These are phyloP conservation scores for Luperina testacea DNA, from an alignment of 2,888 invertebrate genomes.

Conservation along the genomic window DNA sequence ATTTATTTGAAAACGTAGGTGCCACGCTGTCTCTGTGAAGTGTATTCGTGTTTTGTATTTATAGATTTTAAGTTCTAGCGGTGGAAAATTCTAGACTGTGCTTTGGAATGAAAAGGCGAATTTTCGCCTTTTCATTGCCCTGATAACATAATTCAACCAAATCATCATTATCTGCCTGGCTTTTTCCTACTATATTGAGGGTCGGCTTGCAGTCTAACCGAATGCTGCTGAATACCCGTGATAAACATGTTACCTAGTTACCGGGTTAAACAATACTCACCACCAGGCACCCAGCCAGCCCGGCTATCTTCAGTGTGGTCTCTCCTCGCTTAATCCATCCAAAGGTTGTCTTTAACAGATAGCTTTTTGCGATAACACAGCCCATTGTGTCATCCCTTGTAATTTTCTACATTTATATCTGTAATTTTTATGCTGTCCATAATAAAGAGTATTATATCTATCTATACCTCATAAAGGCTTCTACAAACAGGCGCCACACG, in stretches of 20 bases:
- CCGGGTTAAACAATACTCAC: background rate
- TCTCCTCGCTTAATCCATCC: background rate
- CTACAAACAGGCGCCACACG: too few species aligned
- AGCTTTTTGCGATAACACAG: too few species aligned
- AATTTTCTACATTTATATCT: too few species aligned
- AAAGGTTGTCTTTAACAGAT: background rate
- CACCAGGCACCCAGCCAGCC: background rate
- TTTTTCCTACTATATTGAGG: background rate
- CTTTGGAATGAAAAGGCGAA: background rate
- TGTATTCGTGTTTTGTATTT: constrained; percentile 9
- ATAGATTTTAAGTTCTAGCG: background rate
- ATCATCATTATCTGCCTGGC: background rate
- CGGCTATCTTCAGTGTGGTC: background rate
- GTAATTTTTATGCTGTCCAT: background rate
- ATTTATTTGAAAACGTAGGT: constrained; percentile 53
- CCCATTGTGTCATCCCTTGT: background rate
- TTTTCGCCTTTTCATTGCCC: too few species aligned
- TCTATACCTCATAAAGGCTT: background rate
- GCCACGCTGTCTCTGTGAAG: constrained; percentile 45
- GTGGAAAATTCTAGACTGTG: constrained; percentile 2
- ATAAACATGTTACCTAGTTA: background rate
- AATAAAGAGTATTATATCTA: background rate
- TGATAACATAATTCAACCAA: background rate
- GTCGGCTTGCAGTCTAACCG: background rate
- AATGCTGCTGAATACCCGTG: background rate